Evolutionary conservation across 2,113 vertebrate species (phyloP), one percentile per base, ranked within the genome.

Genomic region (Anseranas semipalmata): DNA sequence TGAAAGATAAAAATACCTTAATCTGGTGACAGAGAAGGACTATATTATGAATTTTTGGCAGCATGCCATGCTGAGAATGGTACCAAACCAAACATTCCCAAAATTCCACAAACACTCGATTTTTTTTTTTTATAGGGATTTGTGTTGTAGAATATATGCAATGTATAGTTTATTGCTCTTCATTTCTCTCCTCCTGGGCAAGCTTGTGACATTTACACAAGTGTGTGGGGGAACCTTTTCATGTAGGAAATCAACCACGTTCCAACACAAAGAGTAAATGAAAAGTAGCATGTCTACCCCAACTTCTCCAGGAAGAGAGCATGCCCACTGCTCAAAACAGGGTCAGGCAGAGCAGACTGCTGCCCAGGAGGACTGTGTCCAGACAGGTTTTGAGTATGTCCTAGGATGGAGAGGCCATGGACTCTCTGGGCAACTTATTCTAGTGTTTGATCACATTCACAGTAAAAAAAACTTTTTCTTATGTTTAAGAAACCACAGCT

Each of bases 331-430:
- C 18, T 48, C 28, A 19, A 35, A 67, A 20, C 27, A 43, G 48
- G 9, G 14, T 9, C 63, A 65, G 43, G n/a, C 7, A 21, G 2
- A 28, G 65, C 74, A 73, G 45, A 8, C 8, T 0, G 2, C 30
- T 19, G 41, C 12, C 10, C 41, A 41, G 41, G 74, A 60, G n/a
- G 46, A 35, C 59, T 15, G 3, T 3, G 8, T n/a, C 16, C 12
- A 7, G 10, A 25, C 6, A 3, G 21, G 24, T 15, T 65, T 12
- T 0, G 4, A 28, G 32, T 3, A 17, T 0, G 1, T 21, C 1
- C 1, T n/a, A 65, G 43, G 37, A 59, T 3, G 15, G 37, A 59
- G 24, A 18, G 37, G 3, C 71, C 25, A 7, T 52, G 71, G 32
- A 9, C 6, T 45, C 62, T 45, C 27, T 5, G 72, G 41, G 33